Percentiles rank a stretch among this genome's conserved stretches.
Evolutionary conservation across 2,113 vertebrate genomes (phyloP).

Genomic region (Scopus umbretta): DNA sequence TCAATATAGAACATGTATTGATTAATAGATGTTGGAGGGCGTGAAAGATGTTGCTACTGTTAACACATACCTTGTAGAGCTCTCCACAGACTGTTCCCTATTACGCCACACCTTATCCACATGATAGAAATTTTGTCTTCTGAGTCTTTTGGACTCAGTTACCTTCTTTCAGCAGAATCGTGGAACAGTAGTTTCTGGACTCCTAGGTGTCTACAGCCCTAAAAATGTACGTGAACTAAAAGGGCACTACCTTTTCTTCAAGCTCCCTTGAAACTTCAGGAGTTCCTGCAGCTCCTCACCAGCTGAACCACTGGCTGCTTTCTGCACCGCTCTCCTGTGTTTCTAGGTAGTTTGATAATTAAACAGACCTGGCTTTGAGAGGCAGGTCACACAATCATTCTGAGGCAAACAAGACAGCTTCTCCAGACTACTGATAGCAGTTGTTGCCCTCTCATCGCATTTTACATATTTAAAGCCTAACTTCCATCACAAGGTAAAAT

Average conservation of each 20-base stretch:
- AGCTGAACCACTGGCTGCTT: background rate
- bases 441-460: background rate
- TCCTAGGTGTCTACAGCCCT: background rate
- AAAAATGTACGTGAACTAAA: background rate
- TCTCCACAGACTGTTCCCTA: background rate
- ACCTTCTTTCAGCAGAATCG: background rate
- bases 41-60: background rate
- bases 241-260: background rate
- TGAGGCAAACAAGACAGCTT: background rate
- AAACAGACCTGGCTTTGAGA: background rate
- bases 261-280: background rate
- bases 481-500: conserved; percentile 30
- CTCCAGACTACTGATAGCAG: background rate
- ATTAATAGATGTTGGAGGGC: background rate
- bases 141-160: background rate
- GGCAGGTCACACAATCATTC: background rate
- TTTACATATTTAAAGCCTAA: conserved; percentile 30
- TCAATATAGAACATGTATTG: background rate
- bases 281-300: background rate
- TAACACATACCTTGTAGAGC: background rate
- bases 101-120: background rate
- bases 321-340: background rate
- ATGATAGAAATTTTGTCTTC: background rate
- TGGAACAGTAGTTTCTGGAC: background rate
- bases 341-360: background rate